Percentiles rank a stretch among this genome's conserved stretches.
Evolutionary conservation across 2,113 vertebrate species (phyloP).

Genomic region (Lophochroa leadbeateri): DNA sequence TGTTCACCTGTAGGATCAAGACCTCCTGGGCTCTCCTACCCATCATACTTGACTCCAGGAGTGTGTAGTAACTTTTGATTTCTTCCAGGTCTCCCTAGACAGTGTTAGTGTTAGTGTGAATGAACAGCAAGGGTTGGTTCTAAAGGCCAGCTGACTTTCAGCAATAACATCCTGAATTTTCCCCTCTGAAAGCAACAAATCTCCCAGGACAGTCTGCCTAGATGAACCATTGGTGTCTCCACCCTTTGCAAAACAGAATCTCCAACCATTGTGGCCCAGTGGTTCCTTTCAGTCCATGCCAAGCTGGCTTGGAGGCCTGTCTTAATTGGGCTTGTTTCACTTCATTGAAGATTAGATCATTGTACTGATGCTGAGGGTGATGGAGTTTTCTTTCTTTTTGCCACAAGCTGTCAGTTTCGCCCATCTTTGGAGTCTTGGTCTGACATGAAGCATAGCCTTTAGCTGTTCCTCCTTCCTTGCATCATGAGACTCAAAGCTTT

Average conservation of each 20-base stretch:
- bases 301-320: accelerated
- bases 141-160: background rate
- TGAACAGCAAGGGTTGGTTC: background rate
- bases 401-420: background rate
- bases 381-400: background rate
- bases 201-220: background rate
- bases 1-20: background rate
- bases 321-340: accelerated
- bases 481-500: background rate
- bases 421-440: background rate
- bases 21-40: background rate
- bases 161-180: background rate
- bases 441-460: background rate
- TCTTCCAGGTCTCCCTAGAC: background rate
- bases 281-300: background rate
- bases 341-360: background rate
- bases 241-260: background rate
- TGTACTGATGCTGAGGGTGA: background rate
- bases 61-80: background rate
- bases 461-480: background rate
- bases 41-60: background rate
- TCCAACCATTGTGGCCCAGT: background rate
- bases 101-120: background rate
- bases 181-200: background rate
- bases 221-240: background rate